Evolutionary conservation across 2,888 invertebrate species (phyloP), one percentile per base, ranked within the genome.

Genomic region (Punctoribates punctum): DNA sequence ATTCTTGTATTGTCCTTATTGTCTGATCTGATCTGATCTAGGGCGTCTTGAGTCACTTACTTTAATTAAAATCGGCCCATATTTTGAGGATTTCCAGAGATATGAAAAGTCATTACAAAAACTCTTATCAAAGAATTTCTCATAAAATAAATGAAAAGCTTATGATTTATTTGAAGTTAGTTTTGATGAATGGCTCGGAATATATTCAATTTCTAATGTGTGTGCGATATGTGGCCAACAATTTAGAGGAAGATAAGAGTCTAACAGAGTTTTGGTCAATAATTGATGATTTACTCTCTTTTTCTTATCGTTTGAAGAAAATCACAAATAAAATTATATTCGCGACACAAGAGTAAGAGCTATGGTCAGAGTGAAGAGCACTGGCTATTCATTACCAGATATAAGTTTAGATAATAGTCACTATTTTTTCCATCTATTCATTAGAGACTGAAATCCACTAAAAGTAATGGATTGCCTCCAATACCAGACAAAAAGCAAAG

Each of bases 391-490:
- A 62, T 62, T 62, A 62, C 62, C 3, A 62, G 25, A 62, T 62
- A 25, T 62, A 62, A 27, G 25, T 25, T 62, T 62, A 62, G 27
- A 62, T 62, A 62, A 62, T 25, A 62, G 62, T 62, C 62, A 62
- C 25, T 25, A 62, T 15, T 62, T 62, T 62, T 62, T 42, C 42
- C 42, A 42, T 42, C 62, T 62, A 62, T 27, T 62, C 23, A 62
- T 62, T 62, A 23, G 27, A 25, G 23, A 62, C 27, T 29, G 29
- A 27, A 62, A 15, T 62, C 25, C 5, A 62, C 15, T 23, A 23
- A 62, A 62, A 29, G 27, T 62, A 62, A 62, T 62, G 62, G 62
- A 62, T 62, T 62, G 62, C 8, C n/a, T 54, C 3, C 9, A 25
- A 62, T n/a, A 8, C 23, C 29, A 62, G 25, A 62, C 42, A 62